Base-by-base conservation (phyloP, 2,888 invertebrate genomes). In the Schizaphis graminum region DNA sequence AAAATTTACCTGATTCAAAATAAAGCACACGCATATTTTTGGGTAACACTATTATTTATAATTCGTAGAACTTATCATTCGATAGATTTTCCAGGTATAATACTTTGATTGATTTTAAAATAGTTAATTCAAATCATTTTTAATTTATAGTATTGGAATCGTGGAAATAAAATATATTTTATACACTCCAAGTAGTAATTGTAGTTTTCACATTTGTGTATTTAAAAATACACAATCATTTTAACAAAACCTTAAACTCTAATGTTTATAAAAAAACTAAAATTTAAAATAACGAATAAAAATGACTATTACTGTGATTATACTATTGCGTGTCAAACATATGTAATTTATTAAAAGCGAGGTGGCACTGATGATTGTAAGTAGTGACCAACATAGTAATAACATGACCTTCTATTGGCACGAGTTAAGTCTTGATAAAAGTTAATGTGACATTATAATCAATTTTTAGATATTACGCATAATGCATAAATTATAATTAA, bases 251-350 rank as follows among this genome's bases (percentile, higher is more conserved):
- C 57, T 16, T 67, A n/a, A 61, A n/a, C 13, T n/a, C n/a, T 0
- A 67, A 67, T 67, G n/a, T 5, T 35, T n/a, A 67, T n/a, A 5
- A 35, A 21, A 77, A 77, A 35, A 77, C 7, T 8, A 21, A 77
- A 35, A 21, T 35, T 26, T 35, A 35, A 77, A 77, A 77, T 35
- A 77, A 77, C 35, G 67, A 77, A 35, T 16, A 21, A 77, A 77
- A 77, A 35, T 77, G 21, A 77, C n/a, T 77, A 77, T 77, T 77
- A 35, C 35, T 77, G 67, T 77, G 67, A 77, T 77, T 77, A 77
- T 77, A 77, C 8, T 35, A 35, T 77, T 77, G 77, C 35, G 35
- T 77, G 35, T 77, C 35, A 77, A 35, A 3, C n/a, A n/a, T 67
- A 35, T 41, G 35, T 35, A 35, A 41, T 77, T 77, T 21, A 35